Evolutionary conservation across 1,140 invertebrate genomes (phyloP).

Genomic region (Brachionus asplanchnoidis): DNA sequence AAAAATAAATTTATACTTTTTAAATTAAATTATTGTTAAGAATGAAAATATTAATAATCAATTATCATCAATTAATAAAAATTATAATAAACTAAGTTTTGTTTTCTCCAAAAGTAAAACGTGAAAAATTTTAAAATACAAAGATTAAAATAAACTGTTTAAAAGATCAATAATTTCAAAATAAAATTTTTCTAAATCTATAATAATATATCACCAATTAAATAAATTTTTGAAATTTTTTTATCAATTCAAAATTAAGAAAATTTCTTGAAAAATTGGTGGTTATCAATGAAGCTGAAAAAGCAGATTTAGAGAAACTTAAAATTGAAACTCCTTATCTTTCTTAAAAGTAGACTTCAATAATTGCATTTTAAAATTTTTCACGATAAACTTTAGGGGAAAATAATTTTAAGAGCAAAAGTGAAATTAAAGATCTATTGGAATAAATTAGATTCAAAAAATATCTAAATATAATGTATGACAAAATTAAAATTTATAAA

Average conservation of each 20-base stretch:
- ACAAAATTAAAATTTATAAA: too few species aligned
- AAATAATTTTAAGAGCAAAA: not conserved
- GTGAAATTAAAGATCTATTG: not conserved
- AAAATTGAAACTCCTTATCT: not conserved
- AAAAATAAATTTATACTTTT: too few species aligned
- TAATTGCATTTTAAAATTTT: not conserved
- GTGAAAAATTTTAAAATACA: too few species aligned
- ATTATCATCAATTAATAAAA: too few species aligned
- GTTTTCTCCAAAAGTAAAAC: too few species aligned
- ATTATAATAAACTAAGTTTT: too few species aligned
- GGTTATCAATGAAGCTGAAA: not conserved
- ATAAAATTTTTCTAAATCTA: too few species aligned
- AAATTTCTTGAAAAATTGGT: not conserved
- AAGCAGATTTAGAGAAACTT: not conserved
- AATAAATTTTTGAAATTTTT: not conserved
- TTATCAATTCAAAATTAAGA: not conserved
- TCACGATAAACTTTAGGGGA: not conserved
- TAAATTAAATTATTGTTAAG: too few species aligned
- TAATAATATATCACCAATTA: too few species aligned
- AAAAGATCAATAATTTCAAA: too few species aligned
- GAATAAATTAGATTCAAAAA: conserved; percentile 3
- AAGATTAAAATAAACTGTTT: too few species aligned
- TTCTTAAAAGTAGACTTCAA: not conserved
- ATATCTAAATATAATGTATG: not conserved
- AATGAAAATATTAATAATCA: too few species aligned